These are phyloP conservation scores for Saturnia japonica DNA, from an alignment of 2,888 invertebrate species.

Conservation along the genomic window DNA sequence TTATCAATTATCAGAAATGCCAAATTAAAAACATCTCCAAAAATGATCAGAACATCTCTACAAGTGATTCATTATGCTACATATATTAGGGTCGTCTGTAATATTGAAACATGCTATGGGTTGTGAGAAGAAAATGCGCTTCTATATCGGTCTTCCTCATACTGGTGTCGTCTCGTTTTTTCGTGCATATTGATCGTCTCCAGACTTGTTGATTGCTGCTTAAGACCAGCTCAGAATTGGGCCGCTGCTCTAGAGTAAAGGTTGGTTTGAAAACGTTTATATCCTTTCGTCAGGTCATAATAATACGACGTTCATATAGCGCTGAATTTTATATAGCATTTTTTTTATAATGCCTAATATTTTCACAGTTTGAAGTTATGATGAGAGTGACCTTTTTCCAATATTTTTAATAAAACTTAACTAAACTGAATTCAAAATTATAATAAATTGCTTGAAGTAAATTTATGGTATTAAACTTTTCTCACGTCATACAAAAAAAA, in stretches of 20 bases:
- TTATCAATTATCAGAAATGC: neutral
- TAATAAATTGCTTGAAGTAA: neutral
- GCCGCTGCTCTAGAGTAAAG: slow-evolving; percentile 17
- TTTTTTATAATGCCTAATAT: neutral
- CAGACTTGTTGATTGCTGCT: slow-evolving; percentile 77
- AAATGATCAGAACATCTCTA: neutral
- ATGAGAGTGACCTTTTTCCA: neutral
- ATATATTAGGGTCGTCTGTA: slow-evolving; percentile 30
- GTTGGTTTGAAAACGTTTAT: slow-evolving; percentile 23
- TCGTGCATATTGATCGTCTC: slow-evolving; percentile 76
- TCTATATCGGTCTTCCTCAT: slow-evolving; percentile 50
- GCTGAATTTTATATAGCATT: neutral
- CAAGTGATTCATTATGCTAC: slow-evolving; percentile 21
- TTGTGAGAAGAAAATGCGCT: slow-evolving; percentile 41
- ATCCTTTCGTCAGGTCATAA: slow-evolving; percentile 22
- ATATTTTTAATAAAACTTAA: neutral
- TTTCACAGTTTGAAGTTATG: neutral
- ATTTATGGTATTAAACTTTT: neutral
- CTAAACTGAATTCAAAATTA: neutral
- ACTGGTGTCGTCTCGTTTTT: slow-evolving; percentile 54
- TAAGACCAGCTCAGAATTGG: slow-evolving; percentile 53
- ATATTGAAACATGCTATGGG: slow-evolving; percentile 28
- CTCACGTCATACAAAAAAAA: neutral
- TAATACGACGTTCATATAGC: neutral
- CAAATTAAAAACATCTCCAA: neutral